Conservation (phyloP, 2,797 vertebrate genomes). For the Avahi laniger region DNA sequence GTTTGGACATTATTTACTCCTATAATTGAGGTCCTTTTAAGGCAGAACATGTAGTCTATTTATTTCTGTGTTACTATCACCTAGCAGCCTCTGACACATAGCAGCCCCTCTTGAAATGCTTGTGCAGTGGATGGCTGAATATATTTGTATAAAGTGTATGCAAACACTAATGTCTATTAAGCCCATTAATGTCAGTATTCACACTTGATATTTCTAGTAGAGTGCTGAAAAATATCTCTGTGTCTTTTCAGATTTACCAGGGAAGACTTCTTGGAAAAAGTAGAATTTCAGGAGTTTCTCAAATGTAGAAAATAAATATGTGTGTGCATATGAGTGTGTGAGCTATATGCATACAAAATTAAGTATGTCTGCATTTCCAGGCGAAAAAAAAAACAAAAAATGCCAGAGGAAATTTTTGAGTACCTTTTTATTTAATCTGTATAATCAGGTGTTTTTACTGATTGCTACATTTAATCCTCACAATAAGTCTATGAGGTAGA, state of each 20-base stretch:
- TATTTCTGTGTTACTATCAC: not conserved
- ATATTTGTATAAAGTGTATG: not conserved
- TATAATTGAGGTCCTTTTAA: not conserved
- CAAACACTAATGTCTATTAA: not conserved
- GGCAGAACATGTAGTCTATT: not conserved
- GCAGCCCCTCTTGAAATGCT: not conserved
- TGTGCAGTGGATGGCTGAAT: not conserved
- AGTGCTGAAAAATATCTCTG: not conserved
- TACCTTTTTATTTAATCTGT: not conserved
- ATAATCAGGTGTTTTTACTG: not conserved
- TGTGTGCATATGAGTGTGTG: not conserved
- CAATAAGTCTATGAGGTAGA: not conserved
- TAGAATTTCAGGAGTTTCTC: not conserved
- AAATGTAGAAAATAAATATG: not conserved
- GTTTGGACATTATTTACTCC: not conserved
- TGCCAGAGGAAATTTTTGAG: not conserved
- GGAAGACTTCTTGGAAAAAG: not conserved
- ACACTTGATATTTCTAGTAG: not conserved
- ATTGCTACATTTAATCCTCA: not conserved
- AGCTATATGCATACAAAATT: not conserved
- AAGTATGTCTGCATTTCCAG: not conserved
- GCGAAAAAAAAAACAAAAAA: not conserved
- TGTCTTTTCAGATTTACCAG: not conserved
- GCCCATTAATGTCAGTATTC: not conserved
- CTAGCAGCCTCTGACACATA: not conserved